These are phyloP conservation scores for Elymnias hypermnestra DNA, from an alignment of 1,140 invertebrate genomes.

Conservation along the genomic window DNA sequence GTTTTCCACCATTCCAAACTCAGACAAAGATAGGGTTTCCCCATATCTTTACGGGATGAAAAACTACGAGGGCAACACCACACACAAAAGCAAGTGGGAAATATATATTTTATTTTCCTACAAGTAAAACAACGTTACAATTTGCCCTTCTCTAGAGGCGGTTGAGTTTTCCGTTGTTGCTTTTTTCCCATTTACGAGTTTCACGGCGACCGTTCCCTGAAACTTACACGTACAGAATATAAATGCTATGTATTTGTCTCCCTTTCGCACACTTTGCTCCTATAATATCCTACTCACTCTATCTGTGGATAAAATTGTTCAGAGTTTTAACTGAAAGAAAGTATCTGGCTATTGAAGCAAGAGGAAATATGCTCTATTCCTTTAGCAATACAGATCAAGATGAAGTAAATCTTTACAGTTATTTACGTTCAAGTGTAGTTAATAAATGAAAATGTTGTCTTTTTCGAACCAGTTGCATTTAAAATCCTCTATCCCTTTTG, in stretches of 20 bases:
- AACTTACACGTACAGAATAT: slow-evolving; percentile 75
- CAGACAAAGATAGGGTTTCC: no score
- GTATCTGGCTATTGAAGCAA: slow-evolving; percentile 37
- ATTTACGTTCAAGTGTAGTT: slow-evolving; percentile 30
- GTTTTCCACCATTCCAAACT: no score
- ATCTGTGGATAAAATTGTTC: slow-evolving; percentile 71
- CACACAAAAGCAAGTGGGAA: no score
- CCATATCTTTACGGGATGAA: no score
- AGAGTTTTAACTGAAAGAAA: slow-evolving; percentile 58
- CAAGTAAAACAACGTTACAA: slow-evolving; percentile 10
- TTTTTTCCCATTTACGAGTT: slow-evolving; percentile 76
- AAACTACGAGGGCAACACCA: no score
- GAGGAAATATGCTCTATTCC: slow-evolving; percentile 31
- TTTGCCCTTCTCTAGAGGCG: slow-evolving; percentile 62
- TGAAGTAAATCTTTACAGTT: slow-evolving; percentile 16
- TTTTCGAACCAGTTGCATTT: slow-evolving; percentile 72
- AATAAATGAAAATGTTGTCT: slow-evolving; percentile 60
- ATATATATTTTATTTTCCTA: slow-evolving; percentile 4
- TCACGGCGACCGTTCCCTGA: slow-evolving; percentile 74
- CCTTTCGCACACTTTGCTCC: slow-evolving; percentile 29
- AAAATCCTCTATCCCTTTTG: slow-evolving; percentile 67
- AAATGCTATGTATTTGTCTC: slow-evolving; percentile 59
- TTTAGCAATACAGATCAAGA: slow-evolving; percentile 17
- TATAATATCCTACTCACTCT: slow-evolving; percentile 44
- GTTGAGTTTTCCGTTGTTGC: slow-evolving; percentile 71